These are phyloP conservation scores for Corythaeola cristata DNA, from an alignment of 2,113 vertebrate species.

Conservation along the genomic window DNA sequence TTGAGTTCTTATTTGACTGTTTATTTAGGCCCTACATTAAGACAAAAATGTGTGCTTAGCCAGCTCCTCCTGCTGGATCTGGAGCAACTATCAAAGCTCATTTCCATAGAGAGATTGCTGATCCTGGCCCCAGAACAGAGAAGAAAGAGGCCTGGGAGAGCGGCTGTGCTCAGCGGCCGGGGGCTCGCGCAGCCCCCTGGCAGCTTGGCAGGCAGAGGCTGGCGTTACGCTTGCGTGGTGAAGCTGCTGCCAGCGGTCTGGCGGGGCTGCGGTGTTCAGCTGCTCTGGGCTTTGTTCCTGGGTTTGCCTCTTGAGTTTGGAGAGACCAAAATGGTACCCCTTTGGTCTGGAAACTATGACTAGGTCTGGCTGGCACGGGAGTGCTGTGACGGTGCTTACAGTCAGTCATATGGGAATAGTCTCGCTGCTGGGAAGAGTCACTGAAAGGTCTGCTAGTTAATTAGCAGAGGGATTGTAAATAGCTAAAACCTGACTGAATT, in stretches of 20 bases:
- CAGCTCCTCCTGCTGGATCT: constrained; percentile 64
- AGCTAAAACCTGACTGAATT: constrained; percentile 49
- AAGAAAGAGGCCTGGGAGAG: not conserved
- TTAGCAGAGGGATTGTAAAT: constrained; percentile 14
- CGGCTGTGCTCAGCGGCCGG: accelerated
- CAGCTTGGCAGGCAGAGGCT: not conserved
- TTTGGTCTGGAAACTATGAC: not conserved
- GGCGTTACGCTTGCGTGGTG: not conserved
- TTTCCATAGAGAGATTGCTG: constrained; percentile 40
- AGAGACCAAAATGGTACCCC: constrained; percentile 15
- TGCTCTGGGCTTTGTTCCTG: not conserved
- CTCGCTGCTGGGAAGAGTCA: constrained; percentile 36
- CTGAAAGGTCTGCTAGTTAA: constrained; percentile 6
- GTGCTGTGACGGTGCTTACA: not conserved
- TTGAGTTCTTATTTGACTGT: constrained; percentile 39
- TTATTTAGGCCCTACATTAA: constrained; percentile 57
- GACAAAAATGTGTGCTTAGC: constrained; percentile 47
- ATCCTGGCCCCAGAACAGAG: constrained; percentile 45
- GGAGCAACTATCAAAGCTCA: constrained; percentile 25
- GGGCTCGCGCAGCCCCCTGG: not conserved
- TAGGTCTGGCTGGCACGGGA: not conserved
- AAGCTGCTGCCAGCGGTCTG: constrained; percentile 29
- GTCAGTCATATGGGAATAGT: not conserved
- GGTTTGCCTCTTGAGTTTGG: not conserved
- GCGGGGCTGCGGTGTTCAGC: not conserved